Evolutionary conservation across 1,140 invertebrate genomes (phyloP).

Genomic region (Gonatopus flavifemur): DNA sequence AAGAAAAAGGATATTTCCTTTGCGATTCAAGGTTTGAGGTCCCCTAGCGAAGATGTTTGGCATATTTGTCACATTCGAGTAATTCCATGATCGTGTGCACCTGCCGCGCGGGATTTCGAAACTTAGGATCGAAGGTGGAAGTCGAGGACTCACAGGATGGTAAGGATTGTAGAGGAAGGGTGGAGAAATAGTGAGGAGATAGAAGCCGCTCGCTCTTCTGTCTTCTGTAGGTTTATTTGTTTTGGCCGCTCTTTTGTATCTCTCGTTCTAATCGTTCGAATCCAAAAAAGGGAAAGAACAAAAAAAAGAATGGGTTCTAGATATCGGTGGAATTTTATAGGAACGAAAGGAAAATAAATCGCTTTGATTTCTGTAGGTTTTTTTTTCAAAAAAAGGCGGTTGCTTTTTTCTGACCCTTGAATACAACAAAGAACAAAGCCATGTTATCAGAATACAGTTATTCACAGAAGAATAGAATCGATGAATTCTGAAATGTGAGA

Average conservation of each 20-base stretch:
- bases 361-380: too few relatives aligned
- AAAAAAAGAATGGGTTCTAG: too few relatives aligned
- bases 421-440: too few relatives aligned
- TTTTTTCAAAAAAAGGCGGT: too few relatives aligned
- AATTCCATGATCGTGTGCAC: constrained; percentile 48
- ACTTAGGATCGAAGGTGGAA: constrained; percentile 23
- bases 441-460: too few relatives aligned
- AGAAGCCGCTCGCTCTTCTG: constrained; percentile 26
- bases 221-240: constrained; percentile 52
- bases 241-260: constrained; percentile 47
- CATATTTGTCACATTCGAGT: constrained; percentile 56
- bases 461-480: too few relatives aligned
- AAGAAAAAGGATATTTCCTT: constrained; percentile 18
- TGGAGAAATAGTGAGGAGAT: constrained; percentile 28
- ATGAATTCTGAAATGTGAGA: too few relatives aligned
- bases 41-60: constrained; percentile 40
- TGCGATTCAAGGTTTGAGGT: constrained; percentile 4
- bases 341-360: too few relatives aligned
- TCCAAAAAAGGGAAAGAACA: too few relatives aligned
- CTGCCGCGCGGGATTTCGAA: constrained; percentile 33
- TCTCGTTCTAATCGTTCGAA: constrained; percentile 42
- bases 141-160: constrained; percentile 22
- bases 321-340: too few relatives aligned
- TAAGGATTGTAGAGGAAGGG: too few relatives aligned
- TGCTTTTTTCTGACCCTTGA: too few relatives aligned